Evolutionary conservation across 2,888 invertebrate genomes (phyloP), one percentile per base, ranked within the genome.

Genomic region (Altica lythri): DNA sequence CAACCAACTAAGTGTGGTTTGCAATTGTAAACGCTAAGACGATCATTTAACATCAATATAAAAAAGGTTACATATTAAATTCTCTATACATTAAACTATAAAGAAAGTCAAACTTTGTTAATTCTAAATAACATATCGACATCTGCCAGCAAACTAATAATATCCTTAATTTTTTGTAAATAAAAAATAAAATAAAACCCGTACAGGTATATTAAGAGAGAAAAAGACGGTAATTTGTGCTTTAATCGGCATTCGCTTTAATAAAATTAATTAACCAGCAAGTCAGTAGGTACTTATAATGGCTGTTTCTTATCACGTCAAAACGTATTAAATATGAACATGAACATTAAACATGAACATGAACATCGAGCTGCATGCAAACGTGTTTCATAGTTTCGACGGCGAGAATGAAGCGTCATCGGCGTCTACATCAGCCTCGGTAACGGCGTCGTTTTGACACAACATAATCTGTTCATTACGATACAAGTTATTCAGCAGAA

Each of bases 321-420:
- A 32, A 49, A 40, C 32, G 34, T 49, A 49, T 40, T 49, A 49
- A n/a, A 49, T 40, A 40, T 49, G 32, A 40, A 49, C 49, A 49
- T 49, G 49, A 49, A 49, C 29, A 32, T 40, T 27, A 13, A 40
- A 49, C 40, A 40, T 27, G 22, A 37, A 27, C 34, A 48, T 19
- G n/a, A n/a, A n/a, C n/a, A n/a, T n/a, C n/a, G n/a, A n/a, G 29
- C 14, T 40, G 25, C 49, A 49, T 49, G 49, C 49, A 13, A 40
- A 22, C 30, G 32, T 49, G 49, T 49, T 49, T 17, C 29, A 40
- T 13, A n/a, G 22, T n/a, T 13, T 42, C 25, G 49, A 40, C 22
- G 49, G 32, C 32, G 40, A 32, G 40, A 49, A 49, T 49, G 49
- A 40, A 42, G 30, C 40, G 40, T 49, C 49, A 12, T 17, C 30